These are phyloP conservation scores for Chymomyza caudatula DNA, from an alignment of 2,888 invertebrate genomes.

Conservation along the genomic window DNA sequence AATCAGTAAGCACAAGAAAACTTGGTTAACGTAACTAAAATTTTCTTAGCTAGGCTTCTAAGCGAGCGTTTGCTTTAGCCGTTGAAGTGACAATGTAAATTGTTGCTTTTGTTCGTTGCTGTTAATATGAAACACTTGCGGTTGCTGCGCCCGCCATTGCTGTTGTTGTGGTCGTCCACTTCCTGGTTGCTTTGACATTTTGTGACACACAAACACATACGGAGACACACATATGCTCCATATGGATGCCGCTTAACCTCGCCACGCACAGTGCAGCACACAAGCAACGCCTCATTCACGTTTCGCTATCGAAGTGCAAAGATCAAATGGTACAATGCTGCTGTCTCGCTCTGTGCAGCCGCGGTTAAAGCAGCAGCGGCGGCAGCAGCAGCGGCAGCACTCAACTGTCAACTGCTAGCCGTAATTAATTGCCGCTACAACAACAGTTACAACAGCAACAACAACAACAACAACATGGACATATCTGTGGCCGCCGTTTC, in stretches of 20 bases:
- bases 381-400: constrained; percentile 41
- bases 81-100: constrained; percentile 33
- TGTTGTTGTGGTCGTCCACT: constrained; percentile 27
- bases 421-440: constrained; percentile 64
- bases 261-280: constrained; percentile 23
- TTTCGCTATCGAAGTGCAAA: constrained; percentile 65
- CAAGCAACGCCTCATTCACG: constrained; percentile 25
- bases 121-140: constrained; percentile 52
- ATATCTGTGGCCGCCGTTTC: constrained; percentile 49
- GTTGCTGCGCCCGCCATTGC: constrained; percentile 23
- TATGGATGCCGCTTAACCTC: background rate
- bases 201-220: constrained; percentile 37
- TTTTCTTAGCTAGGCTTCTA: background rate
- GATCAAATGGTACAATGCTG: constrained; percentile 64
- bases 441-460: constrained; percentile 39
- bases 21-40: constrained; percentile 1
- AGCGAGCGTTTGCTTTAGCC: too few relatives aligned
- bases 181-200: constrained; percentile 62
- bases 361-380: too few relatives aligned
- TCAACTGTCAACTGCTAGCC: constrained; percentile 61
- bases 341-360: constrained; percentile 13
- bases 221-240: constrained; percentile 7
- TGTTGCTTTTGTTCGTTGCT: constrained; percentile 45
- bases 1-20: too few relatives aligned
- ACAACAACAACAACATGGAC: constrained; percentile 40